phyloP scores from a whole-genome alignment of 2,797 vertebrate genomes.

The Sarcophilus harrisii region DNA sequence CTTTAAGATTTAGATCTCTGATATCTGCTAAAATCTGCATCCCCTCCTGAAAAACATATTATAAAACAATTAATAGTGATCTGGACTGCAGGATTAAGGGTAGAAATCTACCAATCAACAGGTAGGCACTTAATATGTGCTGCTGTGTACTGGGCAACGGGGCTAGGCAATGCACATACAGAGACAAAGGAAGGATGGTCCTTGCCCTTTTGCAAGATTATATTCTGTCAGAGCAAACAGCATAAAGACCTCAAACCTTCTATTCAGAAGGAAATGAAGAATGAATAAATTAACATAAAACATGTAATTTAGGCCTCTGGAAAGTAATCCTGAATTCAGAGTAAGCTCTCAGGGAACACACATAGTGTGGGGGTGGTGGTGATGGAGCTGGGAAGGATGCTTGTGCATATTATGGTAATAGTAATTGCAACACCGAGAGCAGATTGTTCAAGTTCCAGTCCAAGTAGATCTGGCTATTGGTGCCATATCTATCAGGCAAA shows the following conservation, averaged over 20 bases:
- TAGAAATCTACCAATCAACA: neutral
- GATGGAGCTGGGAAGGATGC: neutral
- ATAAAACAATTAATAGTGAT: neutral
- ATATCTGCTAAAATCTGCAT: neutral
- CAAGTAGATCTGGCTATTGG: neutral
- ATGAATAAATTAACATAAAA: neutral
- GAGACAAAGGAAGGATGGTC: neutral
- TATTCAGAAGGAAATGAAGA: neutral
- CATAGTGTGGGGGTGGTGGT: neutral
- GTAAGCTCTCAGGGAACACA: neutral
- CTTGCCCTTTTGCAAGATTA: neutral
- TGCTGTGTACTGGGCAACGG: neutral
- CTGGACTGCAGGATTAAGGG: neutral
- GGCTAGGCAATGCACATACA: neutral
- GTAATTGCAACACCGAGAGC: neutral
- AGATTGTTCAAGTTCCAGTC: neutral
- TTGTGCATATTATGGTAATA: neutral
- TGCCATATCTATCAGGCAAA: neutral
- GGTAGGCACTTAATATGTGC: neutral
- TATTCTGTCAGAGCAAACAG: neutral
- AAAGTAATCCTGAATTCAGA: neutral
- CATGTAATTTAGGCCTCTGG: neutral
- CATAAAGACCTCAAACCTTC: neutral
- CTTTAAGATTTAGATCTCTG: slow-evolving; percentile 60
- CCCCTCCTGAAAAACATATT: slow-evolving; percentile 74